phyloP scores from a whole-genome alignment of 1,140 invertebrate species.

The Ladona fulva region DNA sequence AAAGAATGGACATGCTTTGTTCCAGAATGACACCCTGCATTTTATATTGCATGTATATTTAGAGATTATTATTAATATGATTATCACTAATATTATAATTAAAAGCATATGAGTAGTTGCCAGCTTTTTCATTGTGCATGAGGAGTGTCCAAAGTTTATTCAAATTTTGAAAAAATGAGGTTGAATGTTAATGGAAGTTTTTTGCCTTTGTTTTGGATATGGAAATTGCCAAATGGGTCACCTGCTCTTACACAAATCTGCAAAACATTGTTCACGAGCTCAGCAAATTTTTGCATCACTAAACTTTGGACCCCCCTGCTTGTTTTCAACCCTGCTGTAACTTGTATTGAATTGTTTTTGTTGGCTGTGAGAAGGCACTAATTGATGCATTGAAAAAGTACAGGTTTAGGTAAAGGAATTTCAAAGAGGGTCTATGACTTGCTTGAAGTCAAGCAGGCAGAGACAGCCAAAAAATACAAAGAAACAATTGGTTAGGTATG shows the following conservation, averaged over 20 bases:
- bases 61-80: slow-evolving; percentile 8
- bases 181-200: slow-evolving; percentile 11
- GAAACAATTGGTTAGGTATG: slow-evolving; percentile 5
- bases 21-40: slow-evolving; percentile 22
- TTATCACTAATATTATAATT: slow-evolving; percentile 18
- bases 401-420: not conserved
- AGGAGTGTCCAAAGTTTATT: slow-evolving; percentile 1
- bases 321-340: slow-evolving; percentile 9
- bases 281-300: not conserved
- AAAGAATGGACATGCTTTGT: slow-evolving; percentile 26
- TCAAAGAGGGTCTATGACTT: not conserved
- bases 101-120: slow-evolving; percentile 19
- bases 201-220: slow-evolving; percentile 17
- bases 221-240: slow-evolving; percentile 11
- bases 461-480: not conserved
- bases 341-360: slow-evolving; percentile 18
- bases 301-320: slow-evolving; percentile 7
- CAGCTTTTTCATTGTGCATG: slow-evolving; percentile 19
- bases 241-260: not conserved
- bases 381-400: slow-evolving; percentile 7
- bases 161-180: slow-evolving; percentile 7
- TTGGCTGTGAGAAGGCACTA: slow-evolving; percentile 21
- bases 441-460: not conserved
- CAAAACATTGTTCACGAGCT: not conserved
- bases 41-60: slow-evolving; percentile 24